These are phyloP conservation scores for Ibidorhyncha struthersii DNA, from an alignment of 2,113 vertebrate species.

Conservation along the genomic window DNA sequence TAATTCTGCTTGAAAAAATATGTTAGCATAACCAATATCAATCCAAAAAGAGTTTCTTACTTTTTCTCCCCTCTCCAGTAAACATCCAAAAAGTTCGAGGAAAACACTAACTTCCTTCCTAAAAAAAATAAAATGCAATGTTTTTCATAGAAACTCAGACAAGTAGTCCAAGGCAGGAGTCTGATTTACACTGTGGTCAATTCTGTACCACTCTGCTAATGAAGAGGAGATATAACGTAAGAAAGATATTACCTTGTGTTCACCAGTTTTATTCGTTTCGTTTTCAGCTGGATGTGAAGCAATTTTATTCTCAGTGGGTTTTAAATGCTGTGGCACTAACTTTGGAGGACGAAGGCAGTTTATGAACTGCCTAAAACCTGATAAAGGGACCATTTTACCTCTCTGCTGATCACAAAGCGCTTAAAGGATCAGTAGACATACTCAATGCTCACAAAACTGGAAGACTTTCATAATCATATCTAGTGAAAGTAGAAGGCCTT, in stretches of 20 bases:
- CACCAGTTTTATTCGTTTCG: background rate
- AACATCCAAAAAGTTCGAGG: background rate
- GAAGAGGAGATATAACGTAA: background rate
- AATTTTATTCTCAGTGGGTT: background rate
- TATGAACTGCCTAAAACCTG: background rate
- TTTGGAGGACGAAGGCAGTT: background rate
- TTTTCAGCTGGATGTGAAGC: background rate
- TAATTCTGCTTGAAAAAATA: background rate
- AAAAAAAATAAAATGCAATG: background rate
- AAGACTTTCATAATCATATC: background rate
- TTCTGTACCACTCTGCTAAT: background rate
- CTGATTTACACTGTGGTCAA: fast-evolving
- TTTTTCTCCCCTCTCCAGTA: too few species aligned
- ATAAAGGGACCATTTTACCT: background rate
- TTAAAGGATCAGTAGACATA: background rate
- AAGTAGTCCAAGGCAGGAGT: background rate
- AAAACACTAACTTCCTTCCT: background rate
- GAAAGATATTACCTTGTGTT: background rate
- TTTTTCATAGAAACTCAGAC: background rate
- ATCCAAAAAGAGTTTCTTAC: background rate
- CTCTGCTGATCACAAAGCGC: background rate
- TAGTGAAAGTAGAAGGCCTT: background rate
- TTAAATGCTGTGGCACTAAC: background rate
- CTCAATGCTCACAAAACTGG: background rate
- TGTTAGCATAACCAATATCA: background rate